Evolutionary conservation across 2,888 invertebrate genomes (phyloP).

Genomic region (Microdon myrmicae): DNA sequence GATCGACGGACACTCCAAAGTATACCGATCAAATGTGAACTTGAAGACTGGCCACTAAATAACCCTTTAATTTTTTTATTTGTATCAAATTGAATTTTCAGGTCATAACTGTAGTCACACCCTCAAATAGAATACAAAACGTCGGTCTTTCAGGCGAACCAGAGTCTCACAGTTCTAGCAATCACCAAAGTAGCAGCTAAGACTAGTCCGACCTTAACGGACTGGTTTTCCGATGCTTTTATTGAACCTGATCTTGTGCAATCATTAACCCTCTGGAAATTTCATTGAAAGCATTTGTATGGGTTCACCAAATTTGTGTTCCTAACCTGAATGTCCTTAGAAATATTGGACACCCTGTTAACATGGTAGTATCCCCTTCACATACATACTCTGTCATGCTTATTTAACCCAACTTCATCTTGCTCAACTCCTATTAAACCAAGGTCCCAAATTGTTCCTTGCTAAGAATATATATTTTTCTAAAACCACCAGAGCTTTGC

Average conservation of each 20-base stretch:
- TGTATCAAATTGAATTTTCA: conserved; percentile 45
- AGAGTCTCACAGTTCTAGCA: conserved; percentile 10
- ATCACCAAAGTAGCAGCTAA: conserved; percentile 34
- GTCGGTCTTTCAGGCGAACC: conserved; percentile 7
- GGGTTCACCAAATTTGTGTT: too few relatives aligned
- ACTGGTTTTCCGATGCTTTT: conserved; percentile 42
- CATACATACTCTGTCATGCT: too few relatives aligned
- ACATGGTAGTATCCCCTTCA: too few relatives aligned
- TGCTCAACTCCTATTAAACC: too few relatives aligned
- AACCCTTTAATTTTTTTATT: conserved; percentile 29
- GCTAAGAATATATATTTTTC: too few relatives aligned
- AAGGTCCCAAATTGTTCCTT: too few relatives aligned
- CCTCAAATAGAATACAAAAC: conserved; percentile 52
- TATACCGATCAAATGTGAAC: conserved; percentile 62
- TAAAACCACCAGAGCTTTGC: too few relatives aligned
- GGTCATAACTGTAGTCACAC: conserved; percentile 62
- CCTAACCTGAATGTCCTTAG: too few relatives aligned
- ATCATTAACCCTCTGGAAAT: too few relatives aligned
- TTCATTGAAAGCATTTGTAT: too few relatives aligned
- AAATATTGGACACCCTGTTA: too few relatives aligned
- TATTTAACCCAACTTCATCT: too few relatives aligned
- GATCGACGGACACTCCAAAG: conserved; percentile 75
- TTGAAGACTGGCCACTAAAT: conserved; percentile 15
- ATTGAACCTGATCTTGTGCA: conserved; percentile 23
- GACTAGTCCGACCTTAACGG: conserved; percentile 1